Evolutionary conservation across 1,140 invertebrate species (phyloP), one percentile per base, ranked within the genome.

Genomic region (Solen grandis): DNA sequence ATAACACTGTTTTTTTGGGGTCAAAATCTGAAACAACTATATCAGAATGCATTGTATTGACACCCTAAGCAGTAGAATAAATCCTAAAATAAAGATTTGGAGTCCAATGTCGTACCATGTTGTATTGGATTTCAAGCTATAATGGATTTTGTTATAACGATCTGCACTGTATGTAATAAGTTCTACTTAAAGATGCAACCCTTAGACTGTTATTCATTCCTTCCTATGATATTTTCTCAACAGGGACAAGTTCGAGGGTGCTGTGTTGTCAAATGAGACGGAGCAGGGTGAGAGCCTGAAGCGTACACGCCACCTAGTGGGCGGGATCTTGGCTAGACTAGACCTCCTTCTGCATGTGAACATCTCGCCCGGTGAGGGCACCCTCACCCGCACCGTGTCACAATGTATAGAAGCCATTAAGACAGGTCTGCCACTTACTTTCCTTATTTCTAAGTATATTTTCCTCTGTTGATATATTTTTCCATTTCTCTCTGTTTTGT

Each of bases 261-360:
- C 90, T 36, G 78, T 88, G 10, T 52, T 69, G 33, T 79, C 74
- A 55, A 68, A 16, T 54, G 77, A 86, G n/a, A 36, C 65, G 13
- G 35, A 63, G 46, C 72, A 77, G 8, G 46, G 70, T 16, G 70
- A 81, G 52, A 29, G 72, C 0, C 76, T 92, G 85, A n/a, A 65
- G 16, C 86, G 88, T 55, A 92, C 91, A 1, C 83, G 84, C 33
- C 83, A 88, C 10, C 76, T 92, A 22, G 88, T 92, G 16, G 57
- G 84, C 8, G 89, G 89, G 2, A 84, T 92, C 41, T 52, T 90
- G 46, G 83, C 90, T 2, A 55, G 90, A 63, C 83, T 91, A 19
- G 87, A 92, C 36, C 83, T 92, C 5, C 79, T 92, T 35, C 85
- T 92, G 33, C 89, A 92, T 66, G 91, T 92, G 3, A 91, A 87